Base-by-base conservation (phyloP, 1,140 invertebrate genomes). In the Drosophila biarmipes region DNA sequence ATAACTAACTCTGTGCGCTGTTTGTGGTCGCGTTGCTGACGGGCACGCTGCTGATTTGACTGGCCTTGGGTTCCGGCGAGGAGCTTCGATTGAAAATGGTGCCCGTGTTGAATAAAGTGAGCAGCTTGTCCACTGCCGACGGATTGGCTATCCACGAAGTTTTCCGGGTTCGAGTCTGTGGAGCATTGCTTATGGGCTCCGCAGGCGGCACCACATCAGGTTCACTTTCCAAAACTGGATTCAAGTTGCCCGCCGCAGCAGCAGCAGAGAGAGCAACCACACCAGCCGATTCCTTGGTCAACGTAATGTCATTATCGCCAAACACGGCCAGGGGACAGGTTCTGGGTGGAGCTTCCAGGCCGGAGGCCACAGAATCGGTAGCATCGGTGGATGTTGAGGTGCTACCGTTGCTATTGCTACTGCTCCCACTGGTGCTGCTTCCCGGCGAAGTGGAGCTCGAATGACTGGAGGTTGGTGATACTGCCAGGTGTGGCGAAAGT, bases 81-180 rank as follows among this genome's bases (percentile, higher is more conserved):
- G 80, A 84, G 40, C 85, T 91, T 40, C 91, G 90, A 34, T 90
- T 93, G 72, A 94, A 94, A 40, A 94, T 80, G 69, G 91, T 93
- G 34, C 91, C 92, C 6, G 93, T 93, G 75, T 94, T 93, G 78
- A 94, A 94, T 5, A 94, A 68, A 35, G 93, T 94, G 0, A 94
- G 80, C 15, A 94, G 69, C 78, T 94, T 94, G 63, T 94, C 93
- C 31, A 94, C 90, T 72, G 93, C 92, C 24, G 92, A 92, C 0
- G 93, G 93, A 80, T 85, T 91, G 6, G 93, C 92, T n/a, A 94
- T 93, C 93, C 93, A 94, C 0, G 93, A 94, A 31, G 93, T 92
- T 80, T 94, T 94, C 10, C 94, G 90, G 67, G 92, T 92, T 24
- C 93, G 78, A 17, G 77, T 43, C 17, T 43, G 66, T 10, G 48